Conservation (phyloP, 2,888 invertebrate species). For the Tuberolachnus salignus region DNA sequence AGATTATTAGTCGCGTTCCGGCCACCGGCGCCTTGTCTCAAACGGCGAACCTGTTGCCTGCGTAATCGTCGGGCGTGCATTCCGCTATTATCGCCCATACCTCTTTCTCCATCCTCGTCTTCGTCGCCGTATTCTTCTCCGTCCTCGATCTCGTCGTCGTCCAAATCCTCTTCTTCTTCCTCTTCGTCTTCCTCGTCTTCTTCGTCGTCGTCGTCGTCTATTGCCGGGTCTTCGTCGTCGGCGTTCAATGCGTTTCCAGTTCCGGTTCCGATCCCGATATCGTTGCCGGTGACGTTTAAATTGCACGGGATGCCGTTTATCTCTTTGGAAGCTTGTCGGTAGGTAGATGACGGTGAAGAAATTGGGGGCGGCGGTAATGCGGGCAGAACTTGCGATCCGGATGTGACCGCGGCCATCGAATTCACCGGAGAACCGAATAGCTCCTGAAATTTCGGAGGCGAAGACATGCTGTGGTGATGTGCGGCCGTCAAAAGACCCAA, state of each 20-base stretch:
- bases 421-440: slow-evolving; percentile 39
- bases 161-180: slow-evolving; percentile 53
- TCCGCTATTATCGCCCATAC: slow-evolving; percentile 82
- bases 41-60: slow-evolving; percentile 26
- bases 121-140: slow-evolving; percentile 71
- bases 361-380: slow-evolving; percentile 31
- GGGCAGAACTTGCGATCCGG: slow-evolving; percentile 21
- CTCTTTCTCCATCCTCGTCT: slow-evolving; percentile 84
- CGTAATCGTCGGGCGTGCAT: slow-evolving; percentile 9
- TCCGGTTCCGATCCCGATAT: slow-evolving; percentile 30
- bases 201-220: slow-evolving; percentile 51
- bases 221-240: slow-evolving; percentile 13
- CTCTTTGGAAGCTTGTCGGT: slow-evolving; percentile 2
- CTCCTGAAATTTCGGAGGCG: slow-evolving; percentile 42
- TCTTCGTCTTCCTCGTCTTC: slow-evolving; percentile 54
- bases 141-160: slow-evolving; percentile 25
- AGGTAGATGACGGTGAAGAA: slow-evolving; percentile 30
- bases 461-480: slow-evolving; percentile 41
- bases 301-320: slow-evolving; percentile 23
- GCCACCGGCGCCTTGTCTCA: neutral
- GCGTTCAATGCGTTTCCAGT: slow-evolving; percentile 1
- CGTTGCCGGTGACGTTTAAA: slow-evolving; percentile 4
- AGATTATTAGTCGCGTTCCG: neutral
- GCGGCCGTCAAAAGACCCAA: slow-evolving; percentile 31
- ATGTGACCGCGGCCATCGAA: slow-evolving; percentile 19